These are phyloP conservation scores for Cantharis flavilabris DNA, from an alignment of 2,888 invertebrate species.

Conservation along the genomic window DNA sequence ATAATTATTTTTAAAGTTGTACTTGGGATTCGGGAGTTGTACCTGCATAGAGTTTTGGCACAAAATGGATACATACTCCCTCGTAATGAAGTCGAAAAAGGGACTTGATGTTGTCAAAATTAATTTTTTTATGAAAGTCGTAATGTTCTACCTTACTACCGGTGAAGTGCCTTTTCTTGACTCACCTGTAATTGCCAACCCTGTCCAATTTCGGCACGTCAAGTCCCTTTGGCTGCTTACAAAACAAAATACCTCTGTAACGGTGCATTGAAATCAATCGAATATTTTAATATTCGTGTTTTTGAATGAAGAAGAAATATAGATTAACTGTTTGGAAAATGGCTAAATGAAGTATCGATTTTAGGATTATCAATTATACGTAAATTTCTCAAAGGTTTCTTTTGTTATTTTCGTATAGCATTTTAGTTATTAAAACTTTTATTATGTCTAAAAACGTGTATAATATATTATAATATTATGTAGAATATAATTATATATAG, in stretches of 20 bases:
- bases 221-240: no score
- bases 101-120: no score
- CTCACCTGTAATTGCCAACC: no score
- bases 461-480: not conserved
- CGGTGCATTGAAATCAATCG: not conserved
- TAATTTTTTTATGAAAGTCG: no score
- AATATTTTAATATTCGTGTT: not conserved
- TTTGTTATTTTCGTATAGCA: not conserved
- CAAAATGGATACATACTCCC: no score
- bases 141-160: no score
- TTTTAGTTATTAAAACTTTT: not conserved
- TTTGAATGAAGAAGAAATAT: not conserved
- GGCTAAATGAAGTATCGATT: not conserved
- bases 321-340: not conserved
- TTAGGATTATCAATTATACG: not conserved
- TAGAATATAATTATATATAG: not conserved
- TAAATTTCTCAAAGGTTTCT: not conserved
- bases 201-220: no score
- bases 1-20: no score
- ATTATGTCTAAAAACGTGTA: not conserved
- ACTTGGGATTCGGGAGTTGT: no score
- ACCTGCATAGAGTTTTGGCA: no score
- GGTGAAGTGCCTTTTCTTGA: no score
- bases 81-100: no score
- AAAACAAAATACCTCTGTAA: not conserved